Evolutionary conservation across 2,888 invertebrate genomes (phyloP), one percentile per base, ranked within the genome.

Genomic region (Lasioglossum vierecki): DNA sequence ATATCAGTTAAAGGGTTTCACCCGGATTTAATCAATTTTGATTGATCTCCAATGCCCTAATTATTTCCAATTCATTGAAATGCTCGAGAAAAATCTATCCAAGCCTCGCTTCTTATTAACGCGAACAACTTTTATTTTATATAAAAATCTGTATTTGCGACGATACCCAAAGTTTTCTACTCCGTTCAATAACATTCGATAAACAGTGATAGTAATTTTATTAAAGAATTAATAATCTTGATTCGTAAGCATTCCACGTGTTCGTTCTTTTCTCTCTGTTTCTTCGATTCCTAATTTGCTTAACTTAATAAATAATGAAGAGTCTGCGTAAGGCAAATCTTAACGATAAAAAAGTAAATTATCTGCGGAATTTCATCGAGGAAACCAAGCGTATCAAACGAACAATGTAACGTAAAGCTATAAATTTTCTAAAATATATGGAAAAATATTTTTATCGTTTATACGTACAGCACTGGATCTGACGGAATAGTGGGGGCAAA

Each of bases 401-500:
- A 18, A 46, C 15, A 46, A 18, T 46, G 0, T 46, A 46, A 18
- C 46, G 4, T 18, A 5, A 46, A 46, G 15, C 46, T 15, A 15
- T 15, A 46, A 46, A 44, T 13, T 13, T 13, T 13, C 3, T 13
- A 9, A 9, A 53, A 4, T 5, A n/a, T n/a, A n/a, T 60, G 5
- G 5, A 13, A 26, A 30, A 63, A 63, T 2, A 30, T 30, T 30
- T 63, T 15, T 15, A 6, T 15, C 11, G 15, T 63, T 30, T 63
- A 2, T 44, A 44, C 2, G 30, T 63, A 26, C 63, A 63, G 63
- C 63, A 63, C 63, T 63, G 63, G 15, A 0, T 30, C 26, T 63
- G 4, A 1, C 15, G 15, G 30, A 30, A 15, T 53, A 18, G n/a
- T 13, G 9, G 6, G 73, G 57, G 79, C 63, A 79, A 87, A 78